A percentile compares a stretch with the other conserved stretches of the same genome.
Conservation (phyloP, 2,888 invertebrate species). For the Axea sp. region DNA sequence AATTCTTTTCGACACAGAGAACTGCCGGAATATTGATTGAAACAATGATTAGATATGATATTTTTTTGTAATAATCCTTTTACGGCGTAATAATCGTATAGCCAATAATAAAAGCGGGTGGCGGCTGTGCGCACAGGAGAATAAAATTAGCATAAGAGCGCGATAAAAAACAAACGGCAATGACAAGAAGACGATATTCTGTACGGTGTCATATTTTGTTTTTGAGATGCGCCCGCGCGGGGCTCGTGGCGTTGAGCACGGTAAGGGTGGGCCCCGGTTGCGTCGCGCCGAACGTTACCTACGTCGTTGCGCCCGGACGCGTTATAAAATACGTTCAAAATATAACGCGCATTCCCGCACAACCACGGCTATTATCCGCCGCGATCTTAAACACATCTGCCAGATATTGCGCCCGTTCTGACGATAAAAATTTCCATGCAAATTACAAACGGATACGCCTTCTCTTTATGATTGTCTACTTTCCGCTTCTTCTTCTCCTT, state of each 20-base stretch:
- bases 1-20: no score
- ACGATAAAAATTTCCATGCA: conserved; percentile 77
- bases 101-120: conserved; percentile 34
- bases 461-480: conserved; percentile 64
- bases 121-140: conserved; percentile 30
- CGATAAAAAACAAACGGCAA: conserved; percentile 70
- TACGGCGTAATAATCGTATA: conserved; percentile 44
- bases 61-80: conserved; percentile 32
- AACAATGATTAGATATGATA: conserved; percentile 13
- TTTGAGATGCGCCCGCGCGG: conserved; percentile 57
- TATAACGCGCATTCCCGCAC: conserved; percentile 66
- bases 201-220: conserved; percentile 70
- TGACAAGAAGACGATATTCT: conserved; percentile 71
- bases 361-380: conserved; percentile 71
- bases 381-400: conserved; percentile 76
- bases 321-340: conserved; percentile 62
- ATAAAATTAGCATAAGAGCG: conserved; percentile 73
- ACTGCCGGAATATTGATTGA: conserved; percentile 10
- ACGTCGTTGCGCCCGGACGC: conserved; percentile 53
- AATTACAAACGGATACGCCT: conserved; percentile 75
- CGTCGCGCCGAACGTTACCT: conserved; percentile 65
- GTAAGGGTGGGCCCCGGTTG: conserved; percentile 69
- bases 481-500: conserved; percentile 40
- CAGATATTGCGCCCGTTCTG: conserved; percentile 72
- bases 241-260: conserved; percentile 68